Conservation (phyloP, 2,888 invertebrate species). For the Pandemis cinnamomeana region DNA sequence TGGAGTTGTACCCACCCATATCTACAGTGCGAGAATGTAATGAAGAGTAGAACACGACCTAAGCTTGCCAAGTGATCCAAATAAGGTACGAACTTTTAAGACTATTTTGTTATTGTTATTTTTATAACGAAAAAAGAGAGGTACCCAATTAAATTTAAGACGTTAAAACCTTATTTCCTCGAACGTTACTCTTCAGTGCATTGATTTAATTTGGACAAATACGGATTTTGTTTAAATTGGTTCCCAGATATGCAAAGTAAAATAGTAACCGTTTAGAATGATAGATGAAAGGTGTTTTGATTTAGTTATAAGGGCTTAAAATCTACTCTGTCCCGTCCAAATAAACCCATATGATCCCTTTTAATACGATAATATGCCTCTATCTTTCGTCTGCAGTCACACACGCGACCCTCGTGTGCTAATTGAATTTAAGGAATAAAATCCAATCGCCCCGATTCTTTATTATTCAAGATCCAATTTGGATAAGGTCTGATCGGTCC, state of each 20-base stretch:
- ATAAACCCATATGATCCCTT: constrained; percentile 74
- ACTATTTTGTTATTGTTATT: no score
- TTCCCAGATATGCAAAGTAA: background rate
- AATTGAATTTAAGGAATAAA: constrained; percentile 86
- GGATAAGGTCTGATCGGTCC: constrained; percentile 85
- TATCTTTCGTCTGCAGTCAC: constrained; percentile 84
- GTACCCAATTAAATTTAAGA: no score
- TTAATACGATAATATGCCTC: constrained; percentile 81
- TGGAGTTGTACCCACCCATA: no score
- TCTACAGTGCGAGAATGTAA: no score
- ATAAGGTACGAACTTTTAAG: no score
- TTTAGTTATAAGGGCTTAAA: constrained; percentile 28
- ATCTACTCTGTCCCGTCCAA: constrained; percentile 52
- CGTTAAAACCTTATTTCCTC: no score
- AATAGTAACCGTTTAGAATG: background rate
- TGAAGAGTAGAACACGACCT: no score
- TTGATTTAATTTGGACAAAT: no score
- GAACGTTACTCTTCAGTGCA: no score
- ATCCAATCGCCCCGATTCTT: constrained; percentile 85
- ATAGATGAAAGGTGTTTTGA: constrained; percentile 16
- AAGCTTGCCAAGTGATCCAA: no score
- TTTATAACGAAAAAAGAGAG: no score
- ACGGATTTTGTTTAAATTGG: no score
- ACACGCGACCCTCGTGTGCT: constrained; percentile 82
- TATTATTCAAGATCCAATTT: constrained; percentile 86